Evolutionary conservation across 2,888 invertebrate genomes (phyloP), one percentile per base, ranked within the genome.

Genomic region (Nephrotoma flavescens): DNA sequence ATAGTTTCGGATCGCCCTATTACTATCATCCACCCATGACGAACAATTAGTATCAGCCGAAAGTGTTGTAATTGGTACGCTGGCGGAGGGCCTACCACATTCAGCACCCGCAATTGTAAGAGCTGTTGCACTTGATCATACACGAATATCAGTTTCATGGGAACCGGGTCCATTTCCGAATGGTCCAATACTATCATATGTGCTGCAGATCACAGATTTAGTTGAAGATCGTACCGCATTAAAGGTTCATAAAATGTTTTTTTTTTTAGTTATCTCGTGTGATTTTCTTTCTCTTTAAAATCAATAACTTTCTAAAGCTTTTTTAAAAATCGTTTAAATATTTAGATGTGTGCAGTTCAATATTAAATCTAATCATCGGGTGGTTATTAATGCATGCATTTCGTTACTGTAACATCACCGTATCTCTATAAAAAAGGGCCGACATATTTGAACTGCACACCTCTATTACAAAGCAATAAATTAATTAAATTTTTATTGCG

Each of bases 1-100:
- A n/a, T 92, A 97, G 97, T 98, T 98, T 92, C 96, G 97, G 87
- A 95, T 98, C 87, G 96, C 96, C 83, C 93, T 97, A 89, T 93
- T 96, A 86, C 92, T 97, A 86, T 95, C 96, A 4, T 94, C 94
- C 9, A 94, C 94, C 87, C 93, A 93, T 88, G 94, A 94, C 1
- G 94, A 95, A 87, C 94, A 95, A 6, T 94, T 96, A 0, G 94
- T 95, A 88, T 96, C 96, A 0, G 94, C 94, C 7, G 94, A 96
- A 12, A 96, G 96, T 87, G 94, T 95, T 0, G 94, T 96, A 86
- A 96, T 96, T 89, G 94, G 95, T 87, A 97, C 97, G 0, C 91
- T 94, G 71, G 94, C 96, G 5, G 94, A 93, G 87, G 97, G 96
- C 47, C 93, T 94, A 86, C 97, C 97, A 12, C 93, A 95, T 88